Percentiles rank a stretch among this genome's conserved stretches.
Evolutionary conservation across 2,797 vertebrate genomes (phyloP).

Genomic region (Poeciliopsis infans): DNA sequence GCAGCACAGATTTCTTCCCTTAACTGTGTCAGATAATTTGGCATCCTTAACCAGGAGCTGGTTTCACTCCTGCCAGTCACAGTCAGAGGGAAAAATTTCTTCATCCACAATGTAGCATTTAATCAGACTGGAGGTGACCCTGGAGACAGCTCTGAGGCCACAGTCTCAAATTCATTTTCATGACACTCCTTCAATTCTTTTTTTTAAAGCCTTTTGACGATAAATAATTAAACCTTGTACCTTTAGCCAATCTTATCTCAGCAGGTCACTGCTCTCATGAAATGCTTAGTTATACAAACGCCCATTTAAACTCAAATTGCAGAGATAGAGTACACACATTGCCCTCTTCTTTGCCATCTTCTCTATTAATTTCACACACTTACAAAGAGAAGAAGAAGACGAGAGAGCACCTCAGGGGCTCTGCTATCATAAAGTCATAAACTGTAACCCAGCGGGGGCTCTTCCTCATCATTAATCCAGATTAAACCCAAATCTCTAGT

Average conservation of each 20-base stretch:
- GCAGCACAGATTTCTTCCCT: constrained; percentile 9
- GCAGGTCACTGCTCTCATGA: constrained; percentile 59
- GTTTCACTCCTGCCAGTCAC: constrained; percentile 25
- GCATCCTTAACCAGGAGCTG: constrained; percentile 43
- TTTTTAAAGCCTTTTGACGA: constrained; percentile 61
- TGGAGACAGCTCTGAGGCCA: constrained; percentile 34
- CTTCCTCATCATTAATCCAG: constrained; percentile 72
- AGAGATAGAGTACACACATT: background rate
- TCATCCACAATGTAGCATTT: constrained; percentile 18
- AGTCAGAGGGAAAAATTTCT: constrained; percentile 21
- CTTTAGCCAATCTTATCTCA: constrained; percentile 67
- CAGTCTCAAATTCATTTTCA: constrained; percentile 32
- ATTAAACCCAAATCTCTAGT: constrained; percentile 70
- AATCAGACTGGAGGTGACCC: constrained; percentile 42
- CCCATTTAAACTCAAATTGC: constrained; percentile 25
- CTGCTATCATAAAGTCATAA: constrained; percentile 73
- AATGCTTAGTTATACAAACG: constrained; percentile 51
- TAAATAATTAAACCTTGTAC: constrained; percentile 71
- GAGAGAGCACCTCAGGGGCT: constrained; percentile 34
- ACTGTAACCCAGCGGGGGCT: constrained; percentile 54
- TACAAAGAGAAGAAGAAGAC: constrained; percentile 2
- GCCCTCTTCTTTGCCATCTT: background rate
- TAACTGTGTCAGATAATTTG: background rate
- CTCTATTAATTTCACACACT: constrained; percentile 11
- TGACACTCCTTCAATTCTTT: constrained; percentile 39